Conservation (phyloP, 2,113 vertebrate genomes). For the Rhizomys pruinosus region DNA sequence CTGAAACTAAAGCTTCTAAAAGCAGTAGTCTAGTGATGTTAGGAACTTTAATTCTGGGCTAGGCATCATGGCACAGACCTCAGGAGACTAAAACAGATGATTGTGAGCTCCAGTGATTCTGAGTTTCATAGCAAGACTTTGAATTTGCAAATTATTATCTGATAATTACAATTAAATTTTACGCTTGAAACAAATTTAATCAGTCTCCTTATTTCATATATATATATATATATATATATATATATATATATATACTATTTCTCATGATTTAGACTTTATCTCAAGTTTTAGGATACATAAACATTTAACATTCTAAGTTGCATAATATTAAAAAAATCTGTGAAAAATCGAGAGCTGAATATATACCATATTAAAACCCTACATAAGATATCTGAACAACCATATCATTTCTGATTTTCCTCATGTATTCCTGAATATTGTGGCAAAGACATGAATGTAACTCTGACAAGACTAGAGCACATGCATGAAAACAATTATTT, state of each 20-base stretch:
- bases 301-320: background rate
- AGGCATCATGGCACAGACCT: background rate
- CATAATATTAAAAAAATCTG: background rate
- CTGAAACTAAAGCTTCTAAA: background rate
- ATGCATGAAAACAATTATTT: background rate
- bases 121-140: background rate
- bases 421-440: background rate
- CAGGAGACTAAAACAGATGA: background rate
- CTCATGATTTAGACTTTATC: conserved; percentile 13
- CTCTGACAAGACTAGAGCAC: background rate
- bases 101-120: background rate
- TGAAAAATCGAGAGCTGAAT: background rate
- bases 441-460: background rate
- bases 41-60: background rate
- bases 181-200: background rate
- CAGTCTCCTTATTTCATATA: background rate
- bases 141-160: background rate
- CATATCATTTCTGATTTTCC: background rate
- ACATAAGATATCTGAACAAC: background rate
- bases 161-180: background rate
- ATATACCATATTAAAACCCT: background rate
- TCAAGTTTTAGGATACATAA: background rate
- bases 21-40: background rate
- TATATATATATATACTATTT: background rate
- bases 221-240: no score